Conservation (phyloP, 1,140 invertebrate genomes). For the Oscheius sp. region DNA sequence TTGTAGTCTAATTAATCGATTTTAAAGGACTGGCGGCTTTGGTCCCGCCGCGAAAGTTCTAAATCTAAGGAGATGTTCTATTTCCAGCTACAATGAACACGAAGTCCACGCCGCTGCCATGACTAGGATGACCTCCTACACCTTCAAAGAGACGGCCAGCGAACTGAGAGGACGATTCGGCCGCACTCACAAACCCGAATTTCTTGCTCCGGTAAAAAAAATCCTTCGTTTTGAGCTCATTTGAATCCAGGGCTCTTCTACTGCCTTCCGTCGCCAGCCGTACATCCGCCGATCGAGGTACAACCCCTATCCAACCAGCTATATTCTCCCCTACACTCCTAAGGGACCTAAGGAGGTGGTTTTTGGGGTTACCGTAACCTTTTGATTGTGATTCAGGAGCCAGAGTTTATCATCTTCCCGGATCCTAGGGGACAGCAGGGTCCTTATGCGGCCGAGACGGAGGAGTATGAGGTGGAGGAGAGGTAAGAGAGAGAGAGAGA, state of each 20-base stretch:
- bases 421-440: background rate
- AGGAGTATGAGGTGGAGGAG: background rate
- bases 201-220: background rate
- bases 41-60: no score
- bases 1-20: no score
- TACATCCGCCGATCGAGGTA: background rate
- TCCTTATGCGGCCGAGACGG: background rate
- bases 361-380: background rate
- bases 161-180: background rate
- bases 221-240: background rate
- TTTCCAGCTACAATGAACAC: slow-evolving; percentile 19
- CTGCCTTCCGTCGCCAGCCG: background rate
- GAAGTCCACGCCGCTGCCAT: slow-evolving; percentile 21
- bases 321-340: background rate
- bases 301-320: background rate
- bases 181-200: background rate
- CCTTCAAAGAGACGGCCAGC: slow-evolving; percentile 27
- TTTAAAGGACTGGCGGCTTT: no score
- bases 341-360: background rate
- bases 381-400: background rate
- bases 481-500: no score
- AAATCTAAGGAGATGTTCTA: background rate
- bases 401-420: background rate
- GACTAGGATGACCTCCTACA: slow-evolving; percentile 29
- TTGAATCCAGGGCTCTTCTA: background rate